Base-by-base conservation (phyloP, 2,888 invertebrate species). In the Proisotoma minuta region DNA sequence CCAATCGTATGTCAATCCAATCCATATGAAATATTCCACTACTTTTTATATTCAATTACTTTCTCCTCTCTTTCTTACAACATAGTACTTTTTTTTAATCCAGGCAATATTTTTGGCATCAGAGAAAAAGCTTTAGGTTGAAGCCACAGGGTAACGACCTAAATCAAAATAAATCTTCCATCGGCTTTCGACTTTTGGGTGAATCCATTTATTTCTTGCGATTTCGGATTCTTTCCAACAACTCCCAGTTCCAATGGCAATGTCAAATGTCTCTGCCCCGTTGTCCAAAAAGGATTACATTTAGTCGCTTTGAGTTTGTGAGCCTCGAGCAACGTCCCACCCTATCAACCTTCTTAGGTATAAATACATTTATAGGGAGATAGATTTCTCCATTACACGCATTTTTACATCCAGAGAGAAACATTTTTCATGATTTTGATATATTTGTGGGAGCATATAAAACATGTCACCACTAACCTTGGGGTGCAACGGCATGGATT, bases 81-180 rank as follows among this genome's bases (percentile, higher is more conserved):
- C n/a, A n/a, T n/a, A n/a, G n/a, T n/a, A n/a, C n/a, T n/a, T n/a
- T n/a, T n/a, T n/a, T n/a, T n/a, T 15, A 34, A 34, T 34, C 34
- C 34, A 34, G 34, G n/a, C n/a, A n/a, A n/a, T 34, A 34, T 34
- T 34, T 34, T 34, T 34, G 34, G 34, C 34, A 10, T 15, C 34
- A 15, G 34, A 15, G 8, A 34, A 34, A 15, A 34, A 8, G 8
- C 34, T 34, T 15, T 34, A n/a, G n/a, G n/a, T n/a, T 15, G 15
- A 34, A 34, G 34, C 15, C 43, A 43, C 18, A 12, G 43, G 5
- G 18, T n/a, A n/a, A n/a, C 5, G 18, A 43, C 43, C 43, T 12
- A 43, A 43, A 43, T 43, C 43, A 43, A 43, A 43, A 43, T 43
- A 43, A 43, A 43, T 43, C 43, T n/a, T n/a, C n/a, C n/a, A n/a